Base-by-base conservation (phyloP, 2,797 vertebrate genomes). In the Macrochelys suwanniensis region DNA sequence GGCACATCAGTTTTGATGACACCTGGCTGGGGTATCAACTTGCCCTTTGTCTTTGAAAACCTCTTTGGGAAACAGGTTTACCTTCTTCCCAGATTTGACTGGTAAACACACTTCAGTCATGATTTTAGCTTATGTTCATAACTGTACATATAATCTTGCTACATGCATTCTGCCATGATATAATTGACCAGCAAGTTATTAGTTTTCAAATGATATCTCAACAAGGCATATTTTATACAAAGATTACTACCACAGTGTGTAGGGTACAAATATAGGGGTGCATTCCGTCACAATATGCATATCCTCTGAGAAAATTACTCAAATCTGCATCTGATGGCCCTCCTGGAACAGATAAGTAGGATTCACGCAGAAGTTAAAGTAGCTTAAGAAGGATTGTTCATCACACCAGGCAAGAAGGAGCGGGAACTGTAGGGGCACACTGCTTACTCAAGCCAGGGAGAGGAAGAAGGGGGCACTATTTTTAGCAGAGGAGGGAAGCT, bases 261-360 rank as follows among this genome's bases (percentile, higher is more conserved):
- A 61, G 31, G 15, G 59, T 61, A 11, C 3, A 31, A 61, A 61
- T 61, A 31, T 6, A 59, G 57, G 12, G 12, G 12, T 31, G 31
- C 28, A 61, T 61, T 61, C 59, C 15, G 0, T 61, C 31, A 33
- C 59, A 33, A 7, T 50, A 92, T 84, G 19, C 77, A 94, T 77
- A 85, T 88, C 53, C 65, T 95, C 89, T 93, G 83, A 85, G 90
- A 65, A 96, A 94, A 85, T 88, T 12, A 89, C 90, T 91, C 79
- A 95, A 97, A 80, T 74, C 91, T 92, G 91, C 31, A 90, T 80
- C 33, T 83, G 84, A 82, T 31, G 85, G 37, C 50, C 87, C 12
- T 51, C 65, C 79, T 88, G 37, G n/a, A 84, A 21, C 45, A 90
- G 45, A 95, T 89, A 84, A 37, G 61, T 84, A 84, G 65, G 88